phyloP scores from a whole-genome alignment of 2,797 vertebrate species.

The Taeniopygia guttata region DNA sequence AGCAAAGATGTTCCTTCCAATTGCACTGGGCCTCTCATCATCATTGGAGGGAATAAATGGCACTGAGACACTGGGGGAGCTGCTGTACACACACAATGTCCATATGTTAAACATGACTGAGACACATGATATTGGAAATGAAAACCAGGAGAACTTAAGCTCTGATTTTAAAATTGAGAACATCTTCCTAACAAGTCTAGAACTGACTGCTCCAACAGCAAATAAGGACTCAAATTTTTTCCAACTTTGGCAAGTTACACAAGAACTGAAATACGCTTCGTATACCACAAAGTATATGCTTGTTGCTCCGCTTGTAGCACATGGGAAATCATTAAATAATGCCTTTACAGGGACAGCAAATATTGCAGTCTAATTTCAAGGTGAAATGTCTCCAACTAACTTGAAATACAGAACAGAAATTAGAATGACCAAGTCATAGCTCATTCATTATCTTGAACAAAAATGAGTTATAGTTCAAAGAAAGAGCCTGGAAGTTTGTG shows the following conservation, averaged over 20 bases:
- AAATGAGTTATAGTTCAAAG: neutral
- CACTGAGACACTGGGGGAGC: rapidly evolving
- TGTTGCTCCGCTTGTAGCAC: neutral
- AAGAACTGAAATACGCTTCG: neutral
- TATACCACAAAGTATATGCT: neutral
- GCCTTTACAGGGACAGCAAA: neutral
- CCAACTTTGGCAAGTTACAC: neutral
- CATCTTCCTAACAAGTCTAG: neutral
- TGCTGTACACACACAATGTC: neutral
- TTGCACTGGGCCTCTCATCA: neutral
- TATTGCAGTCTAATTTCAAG: neutral
- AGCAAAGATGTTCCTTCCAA: neutral
- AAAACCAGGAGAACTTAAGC: neutral
- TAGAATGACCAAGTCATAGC: neutral
- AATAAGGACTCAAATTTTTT: neutral
- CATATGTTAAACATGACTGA: neutral
- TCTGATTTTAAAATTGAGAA: neutral
- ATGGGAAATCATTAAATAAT: neutral
- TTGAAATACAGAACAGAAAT: neutral
- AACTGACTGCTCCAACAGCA: neutral
- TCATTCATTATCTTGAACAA: neutral
- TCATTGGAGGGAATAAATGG: neutral
- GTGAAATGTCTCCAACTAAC: neutral
- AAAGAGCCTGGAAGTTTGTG: neutral
- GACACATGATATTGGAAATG: rapidly evolving